Evolutionary conservation across 1,140 invertebrate species (phyloP).

Genomic region (Diprion similis): DNA sequence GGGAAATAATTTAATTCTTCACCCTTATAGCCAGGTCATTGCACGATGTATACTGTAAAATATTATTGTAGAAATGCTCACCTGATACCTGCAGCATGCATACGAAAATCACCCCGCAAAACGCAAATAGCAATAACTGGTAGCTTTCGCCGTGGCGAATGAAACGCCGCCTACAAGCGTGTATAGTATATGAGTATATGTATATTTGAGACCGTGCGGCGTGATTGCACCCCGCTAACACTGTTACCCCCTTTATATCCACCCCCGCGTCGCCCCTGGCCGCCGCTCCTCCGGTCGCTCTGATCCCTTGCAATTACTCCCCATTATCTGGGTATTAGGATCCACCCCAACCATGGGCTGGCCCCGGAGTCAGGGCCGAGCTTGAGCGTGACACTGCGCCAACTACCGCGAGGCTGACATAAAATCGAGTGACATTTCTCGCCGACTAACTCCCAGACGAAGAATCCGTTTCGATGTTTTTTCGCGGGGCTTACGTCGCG

Average conservation of each 20-base stretch:
- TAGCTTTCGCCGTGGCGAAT: no score
- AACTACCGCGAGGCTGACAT: background rate
- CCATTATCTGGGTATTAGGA: conserved; percentile 64
- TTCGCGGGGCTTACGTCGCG: no score
- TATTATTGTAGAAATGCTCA: no score
- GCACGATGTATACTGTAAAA: no score
- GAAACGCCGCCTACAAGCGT: background rate
- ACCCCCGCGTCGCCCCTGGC: conserved; percentile 37
- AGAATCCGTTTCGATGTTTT: no score
- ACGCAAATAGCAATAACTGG: no score
- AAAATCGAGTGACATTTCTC: conserved; percentile 1
- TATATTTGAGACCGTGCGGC: conserved; percentile 54
- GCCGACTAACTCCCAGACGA: background rate
- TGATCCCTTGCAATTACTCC: conserved; percentile 63
- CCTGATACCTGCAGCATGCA: no score
- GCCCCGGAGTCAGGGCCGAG: conserved; percentile 46
- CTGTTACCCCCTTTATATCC: conserved; percentile 48
- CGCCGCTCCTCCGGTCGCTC: conserved; percentile 44
- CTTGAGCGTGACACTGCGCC: background rate
- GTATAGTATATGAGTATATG: conserved; percentile 4
- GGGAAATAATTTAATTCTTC: no score
- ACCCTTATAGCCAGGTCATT: no score
- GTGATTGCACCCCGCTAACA: conserved; percentile 58
- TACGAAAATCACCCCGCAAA: no score
- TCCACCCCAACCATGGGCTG: conserved; percentile 50